Base-by-base conservation (phyloP, 2,888 invertebrate genomes). In the Troides oblongomaculatus region DNA sequence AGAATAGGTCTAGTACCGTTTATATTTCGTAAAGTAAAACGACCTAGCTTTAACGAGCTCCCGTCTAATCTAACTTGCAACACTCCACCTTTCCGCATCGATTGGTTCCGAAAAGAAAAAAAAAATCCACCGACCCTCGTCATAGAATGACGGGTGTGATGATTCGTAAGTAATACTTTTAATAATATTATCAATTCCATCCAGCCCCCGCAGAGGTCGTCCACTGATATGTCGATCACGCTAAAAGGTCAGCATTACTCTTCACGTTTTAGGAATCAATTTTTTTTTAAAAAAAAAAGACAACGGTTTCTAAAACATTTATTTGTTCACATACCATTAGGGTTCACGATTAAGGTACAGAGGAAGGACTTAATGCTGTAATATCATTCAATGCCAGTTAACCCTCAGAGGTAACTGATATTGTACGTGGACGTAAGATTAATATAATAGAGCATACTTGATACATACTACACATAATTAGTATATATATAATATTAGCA, bases 71-170 rank as follows among this genome's bases (percentile, higher is more conserved):
- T 69, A 64, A 60, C 57, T 57, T 69, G 53, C 46, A 62, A 64
- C 65, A 65, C 65, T 62, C 61, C n/a, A 57, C 64, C 57, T 65
- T 65, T 65, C 39, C 63, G 61, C 64, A 21, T 64, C 64, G 61
- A 43, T 67, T 57, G 25, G 23, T 62, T n/a, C 50, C 17, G 30
- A 14, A 14, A 25, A 12, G 46, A 46, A 46, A 62, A 23, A 50
- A 65, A 69, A 69, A 62, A 63, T 17, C 62, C 50, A 46, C 46
- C 57, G 43, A 69, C 69, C 69, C 69, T 69, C 69, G 64, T 69
- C 69, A 65, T 63, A n/a, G 36, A 5, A 57, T 53, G 69, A 62
- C 69, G 61, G 69, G 43, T 64, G 64, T 64, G 69, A 69, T 69
- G 64, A 69, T 43, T 65, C 60, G 69, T 61, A 64, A 69, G 61